phyloP scores from a whole-genome alignment of 2,797 vertebrate genomes.

The Tinamus major region DNA sequence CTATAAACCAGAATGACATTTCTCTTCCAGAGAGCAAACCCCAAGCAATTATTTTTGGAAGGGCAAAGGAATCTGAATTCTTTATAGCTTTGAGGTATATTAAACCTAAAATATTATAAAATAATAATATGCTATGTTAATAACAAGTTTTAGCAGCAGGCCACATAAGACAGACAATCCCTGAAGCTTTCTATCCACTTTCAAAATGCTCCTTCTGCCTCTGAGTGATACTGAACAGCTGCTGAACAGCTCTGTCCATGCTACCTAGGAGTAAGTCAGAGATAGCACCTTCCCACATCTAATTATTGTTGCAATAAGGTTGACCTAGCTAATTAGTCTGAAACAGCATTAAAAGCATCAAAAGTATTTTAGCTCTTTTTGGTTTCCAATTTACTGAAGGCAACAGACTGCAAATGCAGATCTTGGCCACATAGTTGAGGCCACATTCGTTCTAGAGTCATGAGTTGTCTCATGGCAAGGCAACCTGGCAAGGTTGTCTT shows the following conservation, averaged over 20 bases:
- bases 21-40: background rate
- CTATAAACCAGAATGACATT: background rate
- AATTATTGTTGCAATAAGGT: background rate
- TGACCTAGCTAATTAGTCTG: background rate
- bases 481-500: background rate
- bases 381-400: constrained; percentile 14
- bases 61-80: background rate
- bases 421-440: background rate
- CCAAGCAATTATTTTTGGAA: background rate
- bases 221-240: background rate
- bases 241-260: background rate
- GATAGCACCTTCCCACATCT: background rate
- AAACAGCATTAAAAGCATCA: constrained; percentile 2
- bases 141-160: background rate
- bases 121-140: background rate
- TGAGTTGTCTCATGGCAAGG: background rate
- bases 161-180: background rate
- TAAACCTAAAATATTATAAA: too few relatives aligned
- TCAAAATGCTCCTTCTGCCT: background rate
- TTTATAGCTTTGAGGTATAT: background rate
- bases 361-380: background rate
- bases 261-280: constrained; percentile 18
- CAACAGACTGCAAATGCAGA: background rate
- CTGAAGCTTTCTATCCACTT: background rate
- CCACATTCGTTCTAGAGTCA: background rate